These are phyloP conservation scores for Acanthosepion pharaonis DNA, from an alignment of 2,888 invertebrate genomes.

Conservation along the genomic window DNA sequence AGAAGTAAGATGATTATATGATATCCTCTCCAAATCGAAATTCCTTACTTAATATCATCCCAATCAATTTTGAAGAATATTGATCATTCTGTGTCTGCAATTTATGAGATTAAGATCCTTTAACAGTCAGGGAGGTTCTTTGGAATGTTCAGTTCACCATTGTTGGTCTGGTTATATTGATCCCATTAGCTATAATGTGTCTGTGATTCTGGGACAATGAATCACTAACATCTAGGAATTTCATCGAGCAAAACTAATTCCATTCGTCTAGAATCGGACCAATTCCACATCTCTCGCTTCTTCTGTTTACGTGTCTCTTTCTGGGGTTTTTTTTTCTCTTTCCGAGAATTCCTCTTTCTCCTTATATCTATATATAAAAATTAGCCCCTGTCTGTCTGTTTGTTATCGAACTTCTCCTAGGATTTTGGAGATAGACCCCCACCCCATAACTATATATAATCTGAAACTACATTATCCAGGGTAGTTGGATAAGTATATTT, in stretches of 20 bases:
- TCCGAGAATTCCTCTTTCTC: not conserved
- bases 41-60: not conserved
- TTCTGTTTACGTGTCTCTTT: not conserved
- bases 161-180: not conserved
- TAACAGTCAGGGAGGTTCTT: not conserved
- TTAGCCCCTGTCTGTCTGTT: too few relatives aligned
- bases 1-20: not conserved
- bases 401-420: too few relatives aligned
- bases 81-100: not conserved
- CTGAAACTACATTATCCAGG: too few relatives aligned
- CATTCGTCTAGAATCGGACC: not conserved
- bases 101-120: not conserved
- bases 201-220: not conserved
- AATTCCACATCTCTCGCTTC: not conserved
- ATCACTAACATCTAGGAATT: not conserved
- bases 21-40: not conserved
- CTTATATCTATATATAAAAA: not conserved
- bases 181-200: not conserved
- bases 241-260: not conserved
- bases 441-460: not conserved
- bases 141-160: not conserved
- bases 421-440: not conserved
- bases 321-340: too few relatives aligned
- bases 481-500: too few relatives aligned
- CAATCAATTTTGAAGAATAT: not conserved